phyloP scores from a whole-genome alignment of 1,140 invertebrate genomes.

The Thaumetopoea pityocampa region DNA sequence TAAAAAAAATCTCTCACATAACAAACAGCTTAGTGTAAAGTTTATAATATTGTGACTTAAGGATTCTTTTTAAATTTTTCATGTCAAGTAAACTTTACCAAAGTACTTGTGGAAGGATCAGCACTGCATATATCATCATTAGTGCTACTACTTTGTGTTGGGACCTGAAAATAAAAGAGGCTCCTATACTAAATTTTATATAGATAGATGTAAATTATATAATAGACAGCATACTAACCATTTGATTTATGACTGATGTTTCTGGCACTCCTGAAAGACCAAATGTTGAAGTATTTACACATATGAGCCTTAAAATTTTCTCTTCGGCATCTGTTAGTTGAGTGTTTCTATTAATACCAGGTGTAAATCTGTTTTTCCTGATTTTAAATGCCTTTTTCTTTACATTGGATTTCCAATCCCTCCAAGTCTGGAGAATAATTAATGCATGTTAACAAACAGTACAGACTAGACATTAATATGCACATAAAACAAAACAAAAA shows the following conservation, averaged over 20 bases:
- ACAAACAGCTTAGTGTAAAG: too few species aligned
- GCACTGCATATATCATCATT: constrained; percentile 29
- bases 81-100: constrained; percentile 35
- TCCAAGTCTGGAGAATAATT: constrained; percentile 48
- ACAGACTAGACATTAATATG: neutral
- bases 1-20: too few species aligned
- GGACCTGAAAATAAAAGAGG: constrained; percentile 16
- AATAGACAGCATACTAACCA: constrained; percentile 21
- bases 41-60: too few species aligned
- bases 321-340: constrained; percentile 41
- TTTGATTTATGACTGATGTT: constrained; percentile 27
- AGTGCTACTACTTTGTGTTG: constrained; percentile 19
- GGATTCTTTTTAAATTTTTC: too few species aligned
- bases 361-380: constrained; percentile 36
- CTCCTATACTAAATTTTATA: neutral
- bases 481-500: constrained; percentile 1
- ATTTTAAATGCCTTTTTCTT: constrained; percentile 49
- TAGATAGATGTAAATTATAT: neutral
- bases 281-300: constrained; percentile 39
- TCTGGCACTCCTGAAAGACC: constrained; percentile 37
- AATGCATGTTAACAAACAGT: neutral
- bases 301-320: constrained; percentile 41
- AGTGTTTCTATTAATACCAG: constrained; percentile 31
- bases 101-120: constrained; percentile 34
- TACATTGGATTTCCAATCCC: constrained; percentile 51